Evolutionary conservation across 2,113 vertebrate genomes (phyloP).

Genomic region (Melanerpes aurifrons): DNA sequence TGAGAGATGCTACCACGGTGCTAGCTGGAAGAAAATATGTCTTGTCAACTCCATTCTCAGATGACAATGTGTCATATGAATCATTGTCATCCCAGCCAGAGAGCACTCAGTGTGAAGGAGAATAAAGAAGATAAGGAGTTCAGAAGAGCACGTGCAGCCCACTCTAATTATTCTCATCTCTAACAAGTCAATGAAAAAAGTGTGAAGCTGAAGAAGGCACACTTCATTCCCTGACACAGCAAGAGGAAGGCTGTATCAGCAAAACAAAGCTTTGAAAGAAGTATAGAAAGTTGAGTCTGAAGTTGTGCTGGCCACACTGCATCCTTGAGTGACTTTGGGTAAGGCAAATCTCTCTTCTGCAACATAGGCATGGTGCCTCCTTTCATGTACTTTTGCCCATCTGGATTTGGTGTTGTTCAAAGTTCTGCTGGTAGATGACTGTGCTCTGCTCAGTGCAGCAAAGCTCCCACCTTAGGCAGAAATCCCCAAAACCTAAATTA

Average conservation of each 20-base stretch:
- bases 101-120: conserved; percentile 41
- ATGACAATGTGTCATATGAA: neutral
- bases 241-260: neutral
- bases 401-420: neutral
- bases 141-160: neutral
- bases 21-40: neutral
- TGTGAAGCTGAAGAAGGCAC: neutral
- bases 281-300: neutral
- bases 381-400: neutral
- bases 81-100: neutral
- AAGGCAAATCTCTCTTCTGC: neutral
- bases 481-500: neutral
- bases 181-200: conserved; percentile 2
- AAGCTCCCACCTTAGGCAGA: neutral
- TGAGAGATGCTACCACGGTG: neutral
- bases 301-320: neutral
- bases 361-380: neutral
- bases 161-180: neutral
- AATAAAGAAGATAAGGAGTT: neutral
- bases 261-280: neutral
- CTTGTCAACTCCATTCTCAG: neutral
- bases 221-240: neutral
- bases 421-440: neutral
- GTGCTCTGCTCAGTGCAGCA: neutral
- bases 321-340: neutral